Evolutionary conservation across 2,888 invertebrate species (phyloP), one percentile per base, ranked within the genome.

Genomic region (Ophion slaviceki): DNA sequence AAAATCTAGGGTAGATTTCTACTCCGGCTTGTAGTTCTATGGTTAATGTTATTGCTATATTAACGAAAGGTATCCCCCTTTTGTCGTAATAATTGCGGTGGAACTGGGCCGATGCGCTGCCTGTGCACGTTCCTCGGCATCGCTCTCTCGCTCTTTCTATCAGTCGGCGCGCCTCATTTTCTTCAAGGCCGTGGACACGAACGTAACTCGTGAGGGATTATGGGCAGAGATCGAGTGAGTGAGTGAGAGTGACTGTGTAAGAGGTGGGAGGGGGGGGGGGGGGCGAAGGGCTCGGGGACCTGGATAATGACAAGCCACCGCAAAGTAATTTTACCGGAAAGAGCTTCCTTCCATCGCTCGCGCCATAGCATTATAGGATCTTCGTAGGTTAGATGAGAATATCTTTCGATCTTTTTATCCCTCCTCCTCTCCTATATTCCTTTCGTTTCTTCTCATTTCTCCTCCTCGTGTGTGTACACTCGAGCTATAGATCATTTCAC

Each of bases 261-360:
- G 82, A 78, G 80, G 66, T 59, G 28, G 70, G 82, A 78, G 80
- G 66, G 62, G 28, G 70, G 74, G 82, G 80, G n/a, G 36, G 20
- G 11, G 24, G 47, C 90, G 88, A 90, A 89, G 87, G 87, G 87
- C 89, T 80, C 85, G 76, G 82, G 76, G 82, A 82, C 76, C 71
- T 80, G 84, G 87, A 88, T 88, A 88, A 88, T 88, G 88, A 88
- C 87, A 86, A 88, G 86, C 87, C 86, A 87, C 88, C 88, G 88
- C 88, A 88, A 87, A 88, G 88, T 88, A 87, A 88, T 88, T 88
- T 88, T 87, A 87, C 86, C 82, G 86, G 84, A 87, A 88, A 88
- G 88, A 86, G 84, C 87, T 79, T 86, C 84, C 84, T 85, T 81
- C 86, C 74, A 70, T 82, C 87, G 78, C 81, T 86, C 85, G 81